phyloP scores from a whole-genome alignment of 2,113 vertebrate genomes.

The Oryzias celebensis region DNA sequence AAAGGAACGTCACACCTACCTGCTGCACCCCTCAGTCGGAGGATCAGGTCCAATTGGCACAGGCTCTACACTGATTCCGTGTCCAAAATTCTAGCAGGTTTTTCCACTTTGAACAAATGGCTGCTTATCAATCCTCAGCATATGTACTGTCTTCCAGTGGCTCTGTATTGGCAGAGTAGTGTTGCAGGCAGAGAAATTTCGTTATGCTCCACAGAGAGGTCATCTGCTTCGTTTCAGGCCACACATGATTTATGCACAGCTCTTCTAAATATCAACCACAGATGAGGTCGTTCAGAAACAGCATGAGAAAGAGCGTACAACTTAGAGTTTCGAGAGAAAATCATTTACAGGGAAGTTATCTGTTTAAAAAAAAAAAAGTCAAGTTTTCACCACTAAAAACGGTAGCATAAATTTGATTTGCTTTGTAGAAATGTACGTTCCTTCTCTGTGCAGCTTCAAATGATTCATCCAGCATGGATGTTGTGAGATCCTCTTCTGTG shows the following conservation, averaged over 20 bases:
- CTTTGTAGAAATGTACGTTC: accelerated
- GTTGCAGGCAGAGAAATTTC: conserved; percentile 14
- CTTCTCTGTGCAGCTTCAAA: conserved; percentile 1
- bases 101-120: conserved; percentile 29
- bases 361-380: too few relatives aligned
- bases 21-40: conserved; percentile 6
- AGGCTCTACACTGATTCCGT: conserved; percentile 25
- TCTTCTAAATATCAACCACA: conserved; percentile 1
- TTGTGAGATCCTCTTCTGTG: background rate
- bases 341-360: too few relatives aligned
- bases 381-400: background rate
- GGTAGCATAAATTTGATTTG: background rate
- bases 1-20: background rate
- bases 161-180: conserved; percentile 1
- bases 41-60: conserved; percentile 19
- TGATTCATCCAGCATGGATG: background rate
- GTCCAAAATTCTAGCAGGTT: conserved; percentile 1
- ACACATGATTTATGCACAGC: conserved; percentile 14
- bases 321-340: too few relatives aligned
- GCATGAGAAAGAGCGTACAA: background rate
- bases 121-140: conserved; percentile 18
- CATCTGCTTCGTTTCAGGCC: conserved; percentile 23
- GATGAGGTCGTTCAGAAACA: conserved; percentile 4
- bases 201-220: conserved; percentile 13
- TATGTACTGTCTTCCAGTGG: background rate